Conservation (phyloP, 2,888 invertebrate genomes). For the Therioaphis trifolii region DNA sequence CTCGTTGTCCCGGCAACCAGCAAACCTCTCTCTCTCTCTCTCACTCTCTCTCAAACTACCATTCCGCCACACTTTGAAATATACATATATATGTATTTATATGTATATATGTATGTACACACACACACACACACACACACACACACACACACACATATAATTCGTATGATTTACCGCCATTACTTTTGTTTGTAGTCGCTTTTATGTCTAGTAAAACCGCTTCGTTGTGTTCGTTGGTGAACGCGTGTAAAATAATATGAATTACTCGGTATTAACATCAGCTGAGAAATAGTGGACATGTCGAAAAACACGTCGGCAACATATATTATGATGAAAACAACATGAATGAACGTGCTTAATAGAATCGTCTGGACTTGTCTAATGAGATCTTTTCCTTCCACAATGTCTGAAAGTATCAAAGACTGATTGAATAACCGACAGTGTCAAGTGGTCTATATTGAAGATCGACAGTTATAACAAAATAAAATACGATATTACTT, state of each 20-base stretch:
- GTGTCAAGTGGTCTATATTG: conserved; percentile 52
- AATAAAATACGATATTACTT: conserved; percentile 40
- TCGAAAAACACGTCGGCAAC: conserved; percentile 40
- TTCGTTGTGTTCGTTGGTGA: background rate
- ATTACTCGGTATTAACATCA: conserved; percentile 9
- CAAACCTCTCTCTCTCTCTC: conserved; percentile 36
- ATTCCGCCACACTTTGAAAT: conserved; percentile 17
- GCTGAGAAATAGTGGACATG: conserved; percentile 28
- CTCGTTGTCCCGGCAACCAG: conserved; percentile 61
- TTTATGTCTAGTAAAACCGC: conserved; percentile 13
- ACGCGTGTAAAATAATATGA: conserved; percentile 40
- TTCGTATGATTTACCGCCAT: conserved; percentile 51
- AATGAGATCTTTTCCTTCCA: conserved; percentile 35
- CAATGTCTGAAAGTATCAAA: conserved; percentile 32
- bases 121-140: background rate
- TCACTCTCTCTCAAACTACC: background rate
- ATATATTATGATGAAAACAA: conserved; percentile 21
- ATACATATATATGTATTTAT: conserved; percentile 18
- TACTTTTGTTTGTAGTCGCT: conserved; percentile 35
- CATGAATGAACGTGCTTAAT: conserved; percentile 54
- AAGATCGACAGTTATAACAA: conserved; percentile 47
- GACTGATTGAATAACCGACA: conserved; percentile 43
- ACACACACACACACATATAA: background rate
- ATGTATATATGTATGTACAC: background rate
- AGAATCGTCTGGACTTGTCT: conserved; percentile 59